Conservation (phyloP, 2,113 vertebrate species). For the Azemiops feae region DNA sequence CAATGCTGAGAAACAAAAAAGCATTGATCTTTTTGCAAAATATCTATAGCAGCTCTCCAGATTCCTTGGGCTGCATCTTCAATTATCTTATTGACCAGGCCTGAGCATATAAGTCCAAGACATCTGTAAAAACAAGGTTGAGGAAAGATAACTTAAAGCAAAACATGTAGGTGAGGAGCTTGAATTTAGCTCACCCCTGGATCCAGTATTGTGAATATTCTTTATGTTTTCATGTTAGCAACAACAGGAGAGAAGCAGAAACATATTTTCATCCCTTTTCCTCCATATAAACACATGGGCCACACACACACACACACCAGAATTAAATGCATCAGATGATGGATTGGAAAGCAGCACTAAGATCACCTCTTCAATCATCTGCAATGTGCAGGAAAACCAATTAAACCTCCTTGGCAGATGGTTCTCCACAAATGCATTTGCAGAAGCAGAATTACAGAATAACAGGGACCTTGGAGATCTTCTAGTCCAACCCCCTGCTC, state of each 20-base stretch:
- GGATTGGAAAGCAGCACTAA: not conserved
- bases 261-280: not conserved
- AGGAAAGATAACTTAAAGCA: not conserved
- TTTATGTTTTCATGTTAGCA: not conserved
- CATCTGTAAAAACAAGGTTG: not conserved
- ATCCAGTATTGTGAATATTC: not conserved
- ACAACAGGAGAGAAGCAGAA: not conserved
- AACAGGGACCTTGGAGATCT: no score
- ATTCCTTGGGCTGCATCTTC: not conserved
- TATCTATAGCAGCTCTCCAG: not conserved
- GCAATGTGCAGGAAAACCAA: no score
- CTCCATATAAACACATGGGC: not conserved
- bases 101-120: not conserved
- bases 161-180: not conserved
- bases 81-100: not conserved
- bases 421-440: no score
- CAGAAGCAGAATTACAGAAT: no score
- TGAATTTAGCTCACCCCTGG: not conserved
- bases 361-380: no score
- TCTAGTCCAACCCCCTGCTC: no score
- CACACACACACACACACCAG: no score
- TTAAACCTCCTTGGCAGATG: no score
- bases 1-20: not conserved
- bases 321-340: not conserved
- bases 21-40: not conserved